Conservation (phyloP, 2,797 vertebrate genomes). For the Mionectes olivaceus region DNA sequence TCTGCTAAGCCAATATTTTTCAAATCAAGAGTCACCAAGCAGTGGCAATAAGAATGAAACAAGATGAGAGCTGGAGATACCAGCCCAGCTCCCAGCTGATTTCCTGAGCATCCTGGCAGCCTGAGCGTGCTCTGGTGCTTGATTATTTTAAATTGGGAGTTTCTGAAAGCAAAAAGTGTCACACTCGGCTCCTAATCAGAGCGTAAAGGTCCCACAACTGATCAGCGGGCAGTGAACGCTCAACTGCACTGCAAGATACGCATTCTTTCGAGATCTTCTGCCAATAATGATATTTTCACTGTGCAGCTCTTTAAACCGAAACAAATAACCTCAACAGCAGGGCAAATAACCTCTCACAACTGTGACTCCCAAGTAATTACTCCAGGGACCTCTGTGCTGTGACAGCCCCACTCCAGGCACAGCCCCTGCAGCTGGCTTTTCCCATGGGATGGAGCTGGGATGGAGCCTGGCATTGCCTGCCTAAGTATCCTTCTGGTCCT, state of each 20-base stretch:
- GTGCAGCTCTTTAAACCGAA: background rate
- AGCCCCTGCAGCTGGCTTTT: background rate
- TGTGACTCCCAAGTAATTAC: background rate
- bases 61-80: slow-evolving; percentile 21
- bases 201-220: background rate
- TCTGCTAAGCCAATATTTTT: slow-evolving; percentile 55
- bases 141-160: slow-evolving; percentile 46
- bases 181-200: slow-evolving; percentile 19
- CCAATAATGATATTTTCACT: background rate
- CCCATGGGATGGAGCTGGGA: background rate
- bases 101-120: slow-evolving; percentile 32
- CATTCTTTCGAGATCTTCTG: background rate
- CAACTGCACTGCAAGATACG: background rate
- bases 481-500: background rate
- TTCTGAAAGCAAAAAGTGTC: slow-evolving; percentile 63
- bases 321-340: slow-evolving; percentile 21
- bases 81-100: slow-evolving; percentile 21
- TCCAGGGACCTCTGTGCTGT: background rate
- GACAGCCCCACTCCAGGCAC: background rate
- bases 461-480: accelerated
- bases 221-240: background rate
- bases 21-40: slow-evolving; percentile 29
- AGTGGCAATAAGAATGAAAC: slow-evolving; percentile 18
- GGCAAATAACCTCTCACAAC: background rate
- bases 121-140: background rate